Evolutionary conservation across 2,888 invertebrate genomes (phyloP).

Genomic region (Cerastis leucographa): DNA sequence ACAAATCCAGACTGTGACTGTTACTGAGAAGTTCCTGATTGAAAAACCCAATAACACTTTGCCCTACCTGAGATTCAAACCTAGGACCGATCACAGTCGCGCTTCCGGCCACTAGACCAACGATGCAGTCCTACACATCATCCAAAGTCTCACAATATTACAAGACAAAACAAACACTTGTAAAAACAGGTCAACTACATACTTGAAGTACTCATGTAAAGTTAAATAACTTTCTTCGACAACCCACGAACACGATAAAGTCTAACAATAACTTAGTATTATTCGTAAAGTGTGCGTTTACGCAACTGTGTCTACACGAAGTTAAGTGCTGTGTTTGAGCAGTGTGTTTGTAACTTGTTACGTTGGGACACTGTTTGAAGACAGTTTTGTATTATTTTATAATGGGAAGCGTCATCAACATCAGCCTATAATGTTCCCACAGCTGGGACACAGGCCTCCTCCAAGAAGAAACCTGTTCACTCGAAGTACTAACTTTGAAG

Average conservation of each 20-base stretch:
- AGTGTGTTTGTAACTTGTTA: background rate
- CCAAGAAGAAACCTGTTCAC: no score
- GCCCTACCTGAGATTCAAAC: no score
- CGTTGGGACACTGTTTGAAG: background rate
- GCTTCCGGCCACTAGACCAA: no score
- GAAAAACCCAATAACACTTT: no score
- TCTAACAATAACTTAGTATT: conserved; percentile 29
- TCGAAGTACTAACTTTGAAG: no score
- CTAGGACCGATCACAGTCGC: no score
- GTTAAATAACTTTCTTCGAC: conserved; percentile 28
- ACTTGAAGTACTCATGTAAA: conserved; percentile 20
- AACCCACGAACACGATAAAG: conserved; percentile 1
- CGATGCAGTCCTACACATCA: background rate
- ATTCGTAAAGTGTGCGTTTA: conserved; percentile 36
- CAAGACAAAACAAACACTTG: conserved; percentile 16
- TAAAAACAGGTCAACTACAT: conserved; percentile 23
- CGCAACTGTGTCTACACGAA: conserved; percentile 49
- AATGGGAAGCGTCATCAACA: background rate
- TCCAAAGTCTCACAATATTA: background rate
- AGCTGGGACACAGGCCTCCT: no score
- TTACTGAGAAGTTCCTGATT: no score
- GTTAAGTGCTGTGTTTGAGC: conserved; percentile 18
- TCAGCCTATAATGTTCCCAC: no score
- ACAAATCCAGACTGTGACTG: no score
- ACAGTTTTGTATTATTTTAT: background rate